Evolutionary conservation across 2,113 vertebrate genomes (phyloP), one percentile per base, ranked within the genome.

Genomic region (Lophochroa leadbeateri): DNA sequence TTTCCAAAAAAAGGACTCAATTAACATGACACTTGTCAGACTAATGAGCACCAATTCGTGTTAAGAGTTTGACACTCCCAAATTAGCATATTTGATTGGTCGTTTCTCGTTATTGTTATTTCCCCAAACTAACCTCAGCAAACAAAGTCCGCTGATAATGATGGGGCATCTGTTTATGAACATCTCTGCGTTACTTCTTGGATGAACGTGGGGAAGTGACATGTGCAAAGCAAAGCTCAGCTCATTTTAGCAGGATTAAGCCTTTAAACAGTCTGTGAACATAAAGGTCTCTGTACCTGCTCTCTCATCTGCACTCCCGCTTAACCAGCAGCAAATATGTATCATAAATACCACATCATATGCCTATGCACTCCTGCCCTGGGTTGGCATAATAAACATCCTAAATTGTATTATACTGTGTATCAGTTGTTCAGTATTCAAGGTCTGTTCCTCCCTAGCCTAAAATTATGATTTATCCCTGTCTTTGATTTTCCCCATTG

Each of bases 381-480:
- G 79, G 55, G 71, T 92, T 96, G 94, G 89, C 81, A 82, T 95
- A 97, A 95, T 28, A 85, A 93, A 80, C 55, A 57, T 50, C 52
- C 74, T 86, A 96, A 97, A 97, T 97, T 41, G 17, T 88, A 86
- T 98, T 98, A 97, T 1, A 13, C 44, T 68, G 11, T 78, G 31
- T 92, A 97, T 92, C 84, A 70, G 43, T 78, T 65, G 24, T 90
- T 98, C 94, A 76, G 92, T 95, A 97, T 97, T 97, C 98, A 92
- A 95, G 86, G 46, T 25, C 79, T 93, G 95, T 43, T 95, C 74
- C 69, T 94, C 65, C 79, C 53, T 97, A 97, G 97, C 90, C 86
- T 91, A 96, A 96, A 97, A 97, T 97, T 96, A 94, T 97, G 85
- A 97, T 95, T 97, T 97, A 96, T 93, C 91, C 71, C 47, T 96